Conservation (phyloP, 2,888 invertebrate species). For the Rhopalosiphum nymphaeae region DNA sequence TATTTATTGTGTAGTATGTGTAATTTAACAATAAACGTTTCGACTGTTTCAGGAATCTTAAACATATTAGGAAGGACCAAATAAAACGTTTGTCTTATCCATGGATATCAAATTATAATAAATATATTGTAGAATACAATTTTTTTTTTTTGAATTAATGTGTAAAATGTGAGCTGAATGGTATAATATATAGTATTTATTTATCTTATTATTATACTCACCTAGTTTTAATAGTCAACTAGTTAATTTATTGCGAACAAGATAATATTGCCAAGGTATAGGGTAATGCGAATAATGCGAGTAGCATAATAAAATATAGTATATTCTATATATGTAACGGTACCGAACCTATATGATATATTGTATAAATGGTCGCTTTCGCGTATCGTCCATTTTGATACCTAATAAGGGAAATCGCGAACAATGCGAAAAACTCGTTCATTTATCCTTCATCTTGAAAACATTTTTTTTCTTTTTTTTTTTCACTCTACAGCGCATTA, state of each 20-base stretch:
- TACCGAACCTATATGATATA: background rate
- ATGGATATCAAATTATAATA: background rate
- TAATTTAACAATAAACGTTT: background rate
- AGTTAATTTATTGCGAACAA: slow-evolving; percentile 39
- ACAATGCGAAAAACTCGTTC: slow-evolving; percentile 51
- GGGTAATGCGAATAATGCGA: background rate
- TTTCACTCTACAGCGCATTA: background rate
- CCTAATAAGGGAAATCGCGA: slow-evolving; percentile 53
- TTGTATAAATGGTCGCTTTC: slow-evolving; percentile 14
- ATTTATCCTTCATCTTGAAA: slow-evolving; percentile 55
- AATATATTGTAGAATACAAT: background rate
- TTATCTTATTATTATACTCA: background rate
- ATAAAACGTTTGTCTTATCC: background rate
- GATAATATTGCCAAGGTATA: slow-evolving; percentile 1
- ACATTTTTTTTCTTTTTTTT: background rate
- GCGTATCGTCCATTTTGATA: slow-evolving; percentile 42
- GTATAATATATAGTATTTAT: background rate
- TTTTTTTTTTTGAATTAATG: background rate
- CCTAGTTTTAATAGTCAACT: background rate
- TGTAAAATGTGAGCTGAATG: background rate
- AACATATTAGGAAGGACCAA: background rate
- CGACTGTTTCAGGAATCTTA: background rate
- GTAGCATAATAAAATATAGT: background rate
- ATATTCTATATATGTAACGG: background rate
- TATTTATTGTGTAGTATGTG: background rate